These are phyloP conservation scores for Orchesella cincta DNA, from an alignment of 1,140 invertebrate species.

Conservation along the genomic window DNA sequence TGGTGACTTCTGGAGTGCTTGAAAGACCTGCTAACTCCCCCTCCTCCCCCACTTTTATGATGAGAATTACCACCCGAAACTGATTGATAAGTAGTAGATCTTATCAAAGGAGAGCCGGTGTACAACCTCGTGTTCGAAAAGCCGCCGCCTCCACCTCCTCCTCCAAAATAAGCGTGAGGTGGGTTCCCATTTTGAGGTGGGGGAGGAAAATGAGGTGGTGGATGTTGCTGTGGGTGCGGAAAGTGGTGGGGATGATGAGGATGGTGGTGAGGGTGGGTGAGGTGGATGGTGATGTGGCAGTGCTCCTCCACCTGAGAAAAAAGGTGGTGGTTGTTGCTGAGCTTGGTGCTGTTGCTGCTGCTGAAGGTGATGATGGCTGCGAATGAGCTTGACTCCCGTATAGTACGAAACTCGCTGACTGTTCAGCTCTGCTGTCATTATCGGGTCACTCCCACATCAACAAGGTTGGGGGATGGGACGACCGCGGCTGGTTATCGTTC, in stretches of 20 bases:
- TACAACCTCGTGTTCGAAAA: background rate
- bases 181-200: background rate
- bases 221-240: background rate
- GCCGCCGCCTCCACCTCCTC: background rate
- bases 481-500: background rate
- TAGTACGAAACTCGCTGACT: conserved; percentile 21
- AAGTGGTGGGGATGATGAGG: background rate
- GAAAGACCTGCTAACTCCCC: background rate
- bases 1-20: background rate
- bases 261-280: background rate
- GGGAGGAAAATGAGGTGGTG: background rate
- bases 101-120: conserved; percentile 2
- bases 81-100: background rate
- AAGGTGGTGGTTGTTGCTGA: background rate
- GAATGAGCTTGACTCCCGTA: conserved; percentile 15
- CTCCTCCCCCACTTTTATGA: background rate
- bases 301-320: background rate
- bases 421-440: conserved; percentile 25
- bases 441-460: conserved; percentile 3
- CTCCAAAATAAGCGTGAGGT: background rate
- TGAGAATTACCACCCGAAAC: background rate
- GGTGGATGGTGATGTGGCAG: background rate
- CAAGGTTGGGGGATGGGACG: background rate
- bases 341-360: background rate
- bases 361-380: background rate